Evolutionary conservation across 2,113 vertebrate species (phyloP).

Genomic region (Eptesicus fuscus): DNA sequence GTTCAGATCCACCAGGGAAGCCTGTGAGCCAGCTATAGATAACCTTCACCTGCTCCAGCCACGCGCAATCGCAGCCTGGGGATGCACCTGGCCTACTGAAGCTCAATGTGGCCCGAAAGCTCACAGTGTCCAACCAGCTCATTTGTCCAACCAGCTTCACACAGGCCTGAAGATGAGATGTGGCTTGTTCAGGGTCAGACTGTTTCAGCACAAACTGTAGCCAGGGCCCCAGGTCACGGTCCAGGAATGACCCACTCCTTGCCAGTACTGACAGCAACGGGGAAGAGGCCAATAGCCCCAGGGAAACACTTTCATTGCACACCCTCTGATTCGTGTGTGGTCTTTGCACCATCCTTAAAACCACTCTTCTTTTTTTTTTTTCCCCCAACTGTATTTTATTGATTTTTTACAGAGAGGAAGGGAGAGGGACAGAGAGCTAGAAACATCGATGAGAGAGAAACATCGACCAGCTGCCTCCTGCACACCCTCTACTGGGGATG

Average conservation of each 20-base stretch:
- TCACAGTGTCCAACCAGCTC: not conserved
- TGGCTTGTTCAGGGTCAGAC: not conserved
- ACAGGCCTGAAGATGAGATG: not conserved
- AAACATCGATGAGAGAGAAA: too few relatives aligned
- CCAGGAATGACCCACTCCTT: not conserved
- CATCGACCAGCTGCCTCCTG: too few relatives aligned
- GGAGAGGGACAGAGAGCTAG: too few relatives aligned
- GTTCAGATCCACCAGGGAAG: not conserved
- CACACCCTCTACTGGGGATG: too few relatives aligned
- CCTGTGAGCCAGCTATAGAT: not conserved
- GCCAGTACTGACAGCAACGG: not conserved
- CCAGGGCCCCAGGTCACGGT: not conserved
- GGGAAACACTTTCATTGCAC: not conserved
- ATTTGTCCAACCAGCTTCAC: not conserved
- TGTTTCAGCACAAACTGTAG: not conserved
- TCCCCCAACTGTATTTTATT: too few relatives aligned
- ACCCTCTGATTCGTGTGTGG: not conserved
- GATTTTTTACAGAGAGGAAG: too few relatives aligned
- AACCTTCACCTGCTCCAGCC: not conserved
- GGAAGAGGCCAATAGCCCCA: not conserved
- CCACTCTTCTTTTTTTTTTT: not conserved
- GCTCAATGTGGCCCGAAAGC: not conserved
- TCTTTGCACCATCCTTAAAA: not conserved
- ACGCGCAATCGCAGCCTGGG: accelerated
- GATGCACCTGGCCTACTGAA: not conserved